Conservation (phyloP, 2,113 vertebrate genomes). For the Talpa occidentalis region DNA sequence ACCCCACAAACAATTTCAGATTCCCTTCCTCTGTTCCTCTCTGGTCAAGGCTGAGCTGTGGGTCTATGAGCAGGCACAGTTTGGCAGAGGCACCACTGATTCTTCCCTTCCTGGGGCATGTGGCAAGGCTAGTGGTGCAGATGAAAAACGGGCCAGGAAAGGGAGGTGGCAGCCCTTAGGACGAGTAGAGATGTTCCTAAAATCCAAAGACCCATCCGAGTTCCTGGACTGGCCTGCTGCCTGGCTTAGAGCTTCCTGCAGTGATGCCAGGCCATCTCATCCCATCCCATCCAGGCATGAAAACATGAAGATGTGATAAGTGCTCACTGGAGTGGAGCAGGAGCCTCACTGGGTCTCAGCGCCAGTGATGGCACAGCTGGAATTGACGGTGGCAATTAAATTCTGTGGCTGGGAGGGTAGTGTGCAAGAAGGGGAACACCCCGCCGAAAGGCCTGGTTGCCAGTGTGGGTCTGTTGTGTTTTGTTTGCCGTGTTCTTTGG, state of each 20-base stretch:
- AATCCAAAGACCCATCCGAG: background rate
- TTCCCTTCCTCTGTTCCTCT: background rate
- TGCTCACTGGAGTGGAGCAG: background rate
- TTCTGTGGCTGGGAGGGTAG: background rate
- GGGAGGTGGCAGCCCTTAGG: background rate
- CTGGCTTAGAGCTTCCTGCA: background rate
- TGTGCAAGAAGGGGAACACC: background rate
- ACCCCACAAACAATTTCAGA: background rate
- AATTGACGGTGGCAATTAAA: background rate
- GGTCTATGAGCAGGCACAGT: background rate
- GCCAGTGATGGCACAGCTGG: background rate
- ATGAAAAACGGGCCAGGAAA: background rate
- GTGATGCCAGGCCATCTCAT: rapidly evolving
- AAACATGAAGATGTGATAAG: rapidly evolving
- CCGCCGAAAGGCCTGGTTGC: background rate
- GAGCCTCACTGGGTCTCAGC: background rate
- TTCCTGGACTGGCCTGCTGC: background rate
- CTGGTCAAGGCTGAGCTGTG: background rate
- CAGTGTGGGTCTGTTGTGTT: background rate
- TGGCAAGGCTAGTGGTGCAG: background rate
- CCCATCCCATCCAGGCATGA: background rate
- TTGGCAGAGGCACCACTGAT: background rate
- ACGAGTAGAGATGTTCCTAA: background rate
- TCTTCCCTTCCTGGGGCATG: background rate
- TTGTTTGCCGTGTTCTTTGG: background rate